Base-by-base conservation (phyloP, 2,888 invertebrate genomes). In the Spialia ferax region DNA sequence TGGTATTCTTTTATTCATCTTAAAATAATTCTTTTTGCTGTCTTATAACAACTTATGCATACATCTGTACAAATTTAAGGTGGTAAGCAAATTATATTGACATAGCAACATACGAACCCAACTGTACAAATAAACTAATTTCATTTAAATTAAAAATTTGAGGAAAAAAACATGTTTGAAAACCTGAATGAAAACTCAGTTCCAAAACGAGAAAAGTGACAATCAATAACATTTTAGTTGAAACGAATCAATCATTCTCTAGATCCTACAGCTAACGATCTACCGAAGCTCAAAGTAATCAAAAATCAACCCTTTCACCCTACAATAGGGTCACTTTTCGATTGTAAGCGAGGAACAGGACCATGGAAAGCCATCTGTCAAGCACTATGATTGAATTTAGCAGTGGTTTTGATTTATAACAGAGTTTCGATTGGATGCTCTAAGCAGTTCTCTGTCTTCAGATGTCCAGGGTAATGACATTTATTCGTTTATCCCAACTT, bases 341-440 rank as follows among this genome's bases (percentile, higher is more conserved):
- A 64, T 56, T 71, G 60, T 10, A 8, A 18, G 4, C 57, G 10
- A 45, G 56, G 50, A 68, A 35, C 7, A 50, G 68, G 45, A 66
- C 55, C 63, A 69, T 60, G 71, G 57, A 74, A 75, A 71, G 70
- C 70, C 71, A 76, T 77, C 74, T 77, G 77, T 78, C 77, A 74
- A 68, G 69, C 70, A 64, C 73, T 73, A 73, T 76, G 77, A 78
- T 77, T 77, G 77, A 75, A 76, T 77, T 75, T 73, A 62, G 71
- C 63, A 60, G 59, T 20, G 73, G 75, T 75, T 74, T 73, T 73
- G 76, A 78, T 77, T 77, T 75, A 77, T 76, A 73, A 74, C 70
- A 71, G 65, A 71, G 71, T 73, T 73, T 68, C 69, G 71, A 71
- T 72, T 70, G 70, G 65, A 71, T 56, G 38, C 35, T 63, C 63